Conservation (phyloP, 2,797 vertebrate genomes). For the Chaetodon trifasciatus region DNA sequence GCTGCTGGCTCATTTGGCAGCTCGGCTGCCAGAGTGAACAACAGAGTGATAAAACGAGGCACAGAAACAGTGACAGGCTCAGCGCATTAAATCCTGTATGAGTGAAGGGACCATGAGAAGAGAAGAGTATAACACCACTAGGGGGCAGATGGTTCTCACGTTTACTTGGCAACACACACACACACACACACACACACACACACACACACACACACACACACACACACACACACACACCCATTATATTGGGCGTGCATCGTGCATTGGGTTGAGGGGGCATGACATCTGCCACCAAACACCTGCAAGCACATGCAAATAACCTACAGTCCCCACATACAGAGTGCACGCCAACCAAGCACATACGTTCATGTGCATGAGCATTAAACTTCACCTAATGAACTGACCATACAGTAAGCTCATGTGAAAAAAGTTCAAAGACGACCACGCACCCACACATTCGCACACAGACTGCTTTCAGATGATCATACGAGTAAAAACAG, state of each 20-base stretch:
- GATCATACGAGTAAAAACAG: conserved; percentile 32
- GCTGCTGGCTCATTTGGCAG: conserved; percentile 39
- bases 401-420: conserved; percentile 15
- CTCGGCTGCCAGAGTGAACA: conserved; percentile 29
- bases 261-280: conserved; percentile 27
- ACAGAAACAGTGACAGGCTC: conserved; percentile 20
- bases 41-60: conserved; percentile 31
- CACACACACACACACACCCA: conserved; percentile 12
- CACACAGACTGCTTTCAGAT: conserved; percentile 43
- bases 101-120: background rate
- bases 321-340: conserved; percentile 6
- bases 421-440: conserved; percentile 37
- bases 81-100: conserved; percentile 3
- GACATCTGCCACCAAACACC: conserved; percentile 63
- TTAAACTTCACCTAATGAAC: background rate
- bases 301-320: conserved; percentile 39
- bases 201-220: background rate
- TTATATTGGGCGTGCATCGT: conserved; percentile 47
- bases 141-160: conserved; percentile 74
- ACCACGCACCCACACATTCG: conserved; percentile 15
- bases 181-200: background rate
- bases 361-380: background rate
- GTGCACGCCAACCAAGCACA: background rate
- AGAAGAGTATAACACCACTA: conserved; percentile 59
- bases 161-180: conserved; percentile 22